phyloP scores from a whole-genome alignment of 1,140 invertebrate species.

The roundworm (Caenorhabditis elegans) region WBcel235 BX284605.5:14031501-14032000 shows the following conservation, averaged over 20 bases:
- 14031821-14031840: background rate
- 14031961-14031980: background rate
- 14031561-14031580: too few relatives aligned
- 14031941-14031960: background rate
- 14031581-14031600: too few relatives aligned
- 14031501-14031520: too few relatives aligned
- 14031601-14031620: too few relatives aligned
- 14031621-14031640: too few relatives aligned
- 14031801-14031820: background rate
- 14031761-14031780: background rate
- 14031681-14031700: background rate
- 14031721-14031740: background rate
- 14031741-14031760: background rate
- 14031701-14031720: background rate
- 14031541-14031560: too few relatives aligned
- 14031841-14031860: background rate
- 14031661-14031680: background rate
- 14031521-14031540: too few relatives aligned
- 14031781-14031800: background rate
- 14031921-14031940: background rate
- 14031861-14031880: background rate
- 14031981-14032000: slow-evolving; percentile 1
- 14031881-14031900: background rate
- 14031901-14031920: background rate
- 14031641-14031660: too few relatives aligned